Percentiles rank a stretch among this genome's conserved stretches.
phyloP scores from a whole-genome alignment of 2,113 vertebrate species.

The Cochlearius cochlearius region DNA sequence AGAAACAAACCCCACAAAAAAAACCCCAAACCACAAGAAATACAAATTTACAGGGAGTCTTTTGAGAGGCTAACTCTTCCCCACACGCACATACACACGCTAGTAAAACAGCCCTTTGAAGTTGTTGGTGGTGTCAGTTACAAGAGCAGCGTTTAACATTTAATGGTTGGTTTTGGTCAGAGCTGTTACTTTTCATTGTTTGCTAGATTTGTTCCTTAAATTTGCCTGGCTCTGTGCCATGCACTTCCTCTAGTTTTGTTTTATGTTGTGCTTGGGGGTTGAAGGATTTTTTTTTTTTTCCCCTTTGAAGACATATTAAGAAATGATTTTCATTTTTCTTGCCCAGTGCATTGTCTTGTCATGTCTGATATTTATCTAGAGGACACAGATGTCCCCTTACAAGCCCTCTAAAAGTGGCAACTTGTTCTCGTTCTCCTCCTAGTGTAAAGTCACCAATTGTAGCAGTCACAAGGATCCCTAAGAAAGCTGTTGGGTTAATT shows the following conservation, averaged over 20 bases:
- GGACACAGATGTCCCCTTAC: not conserved
- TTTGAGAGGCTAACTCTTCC: slow-evolving; percentile 10
- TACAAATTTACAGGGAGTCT: not conserved
- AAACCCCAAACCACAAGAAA: not conserved
- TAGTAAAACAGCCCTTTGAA: slow-evolving; percentile 55
- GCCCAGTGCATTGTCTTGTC: not conserved
- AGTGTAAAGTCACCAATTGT: not conserved
- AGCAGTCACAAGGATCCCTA: not conserved
- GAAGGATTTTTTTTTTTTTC: not conserved
- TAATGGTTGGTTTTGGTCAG: slow-evolving; percentile 61
- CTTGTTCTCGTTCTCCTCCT: not conserved
- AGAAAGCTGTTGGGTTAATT: not conserved
- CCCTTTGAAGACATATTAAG: not conserved
- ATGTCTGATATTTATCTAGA: not conserved
- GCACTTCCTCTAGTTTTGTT: slow-evolving; percentile 5
- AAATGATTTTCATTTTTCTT: slow-evolving; percentile 10
- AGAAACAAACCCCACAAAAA: not conserved
- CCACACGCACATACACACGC: not conserved
- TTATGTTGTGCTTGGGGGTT: slow-evolving; percentile 10
- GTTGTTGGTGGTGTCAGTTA: slow-evolving; percentile 57
- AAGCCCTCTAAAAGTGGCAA: not conserved
- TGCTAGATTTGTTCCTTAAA: slow-evolving; percentile 61
- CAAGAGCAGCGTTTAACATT: slow-evolving; percentile 66
- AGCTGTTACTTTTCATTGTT: slow-evolving; percentile 70
- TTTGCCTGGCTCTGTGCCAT: slow-evolving; percentile 51